Evolutionary conservation across 2,113 vertebrate species (phyloP).

Genomic region (Megatriorchis doriae): DNA sequence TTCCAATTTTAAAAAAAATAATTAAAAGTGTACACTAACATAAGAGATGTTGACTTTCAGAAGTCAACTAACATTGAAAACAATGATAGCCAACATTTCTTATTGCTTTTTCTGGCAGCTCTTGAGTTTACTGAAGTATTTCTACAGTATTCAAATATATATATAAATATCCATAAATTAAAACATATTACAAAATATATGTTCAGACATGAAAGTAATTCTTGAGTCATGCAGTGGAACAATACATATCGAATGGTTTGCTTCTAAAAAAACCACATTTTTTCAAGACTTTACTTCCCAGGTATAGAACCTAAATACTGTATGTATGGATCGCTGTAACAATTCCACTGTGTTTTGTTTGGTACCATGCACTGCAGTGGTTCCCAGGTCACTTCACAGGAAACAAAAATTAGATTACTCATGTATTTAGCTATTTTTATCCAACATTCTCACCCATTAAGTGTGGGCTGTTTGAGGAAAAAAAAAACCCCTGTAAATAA

Average conservation of each 20-base stretch:
- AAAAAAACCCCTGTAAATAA: not conserved
- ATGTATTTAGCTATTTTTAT: not conserved
- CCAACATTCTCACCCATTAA: not conserved
- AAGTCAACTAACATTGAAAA: not conserved
- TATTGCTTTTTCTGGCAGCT: not conserved
- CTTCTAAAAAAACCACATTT: not conserved
- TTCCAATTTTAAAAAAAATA: not conserved
- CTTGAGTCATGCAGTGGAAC: not conserved
- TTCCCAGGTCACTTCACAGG: not conserved
- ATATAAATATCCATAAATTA: not conserved
- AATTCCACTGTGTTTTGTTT: not conserved
- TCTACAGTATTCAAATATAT: not conserved
- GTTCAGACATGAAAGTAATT: not conserved
- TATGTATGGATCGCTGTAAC: fast-evolving
- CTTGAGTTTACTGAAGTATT: not conserved
- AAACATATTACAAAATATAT: not conserved
- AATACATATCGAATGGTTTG: not conserved
- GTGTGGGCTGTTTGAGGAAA: not conserved
- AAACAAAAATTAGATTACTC: not conserved
- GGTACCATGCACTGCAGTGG: not conserved
- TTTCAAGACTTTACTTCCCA: not conserved
- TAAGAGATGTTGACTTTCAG: not conserved
- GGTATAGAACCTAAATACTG: not conserved
- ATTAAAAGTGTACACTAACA: not conserved
- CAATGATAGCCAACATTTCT: not conserved